Evolutionary conservation across 1,140 invertebrate species (phyloP).

Genomic region (Maniola jurtina): DNA sequence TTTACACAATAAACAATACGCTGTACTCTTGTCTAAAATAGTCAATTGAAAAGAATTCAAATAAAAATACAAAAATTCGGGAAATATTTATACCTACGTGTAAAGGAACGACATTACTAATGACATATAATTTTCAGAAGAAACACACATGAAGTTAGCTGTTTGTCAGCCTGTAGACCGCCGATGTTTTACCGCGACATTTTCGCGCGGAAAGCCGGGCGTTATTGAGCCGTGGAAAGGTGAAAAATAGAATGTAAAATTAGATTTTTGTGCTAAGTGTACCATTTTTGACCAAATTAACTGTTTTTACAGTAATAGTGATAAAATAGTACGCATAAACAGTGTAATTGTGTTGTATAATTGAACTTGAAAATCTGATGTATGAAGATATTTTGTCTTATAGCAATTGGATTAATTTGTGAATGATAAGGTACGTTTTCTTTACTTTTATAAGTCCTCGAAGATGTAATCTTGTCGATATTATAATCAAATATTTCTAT

Average conservation of each 20-base stretch:
- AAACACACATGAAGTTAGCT: conserved; percentile 77
- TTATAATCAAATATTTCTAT: conserved; percentile 18
- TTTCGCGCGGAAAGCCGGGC: conserved; percentile 79
- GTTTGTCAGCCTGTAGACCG: conserved; percentile 46
- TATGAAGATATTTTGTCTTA: conserved; percentile 53
- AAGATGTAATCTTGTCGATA: conserved; percentile 36
- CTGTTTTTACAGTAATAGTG: conserved; percentile 37
- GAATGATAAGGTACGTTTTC: conserved; percentile 73
- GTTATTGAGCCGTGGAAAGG: conserved; percentile 76
- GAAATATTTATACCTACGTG: conserved; percentile 25
- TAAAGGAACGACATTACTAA: conserved; percentile 40
- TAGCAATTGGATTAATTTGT: conserved; percentile 62
- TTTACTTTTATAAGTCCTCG: conserved; percentile 34
- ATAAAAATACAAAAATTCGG: background rate
- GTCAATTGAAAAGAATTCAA: background rate
- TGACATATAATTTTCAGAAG: conserved; percentile 68
- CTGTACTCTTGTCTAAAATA: background rate
- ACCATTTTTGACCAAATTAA: conserved; percentile 44
- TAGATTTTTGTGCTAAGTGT: conserved; percentile 46
- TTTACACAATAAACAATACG: too few species aligned
- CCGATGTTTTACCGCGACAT: conserved; percentile 76
- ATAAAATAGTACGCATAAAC: conserved; percentile 39
- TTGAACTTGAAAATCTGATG: conserved; percentile 51
- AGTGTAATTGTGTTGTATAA: conserved; percentile 47
- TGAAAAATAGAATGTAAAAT: conserved; percentile 60